phyloP scores from a whole-genome alignment of 2,888 invertebrate species.

The Graphium colonna region DNA sequence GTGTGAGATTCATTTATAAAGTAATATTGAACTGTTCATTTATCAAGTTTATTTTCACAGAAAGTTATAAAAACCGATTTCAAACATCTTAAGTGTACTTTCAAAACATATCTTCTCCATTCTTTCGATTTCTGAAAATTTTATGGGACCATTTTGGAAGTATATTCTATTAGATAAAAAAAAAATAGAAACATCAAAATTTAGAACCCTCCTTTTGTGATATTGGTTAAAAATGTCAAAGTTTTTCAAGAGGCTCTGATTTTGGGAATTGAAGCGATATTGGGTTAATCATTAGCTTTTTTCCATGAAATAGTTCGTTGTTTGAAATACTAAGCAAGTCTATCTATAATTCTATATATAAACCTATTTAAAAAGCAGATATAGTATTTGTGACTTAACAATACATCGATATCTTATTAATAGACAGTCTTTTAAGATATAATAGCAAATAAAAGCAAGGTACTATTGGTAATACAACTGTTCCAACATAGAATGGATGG shows the following conservation, averaged over 20 bases:
- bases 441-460: slow-evolving; percentile 49
- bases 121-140: too few species aligned
- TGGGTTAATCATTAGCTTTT: slow-evolving; percentile 22
- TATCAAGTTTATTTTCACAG: too few species aligned
- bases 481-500: slow-evolving; percentile 7
- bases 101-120: too few species aligned
- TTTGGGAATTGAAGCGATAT: slow-evolving; percentile 12
- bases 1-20: slow-evolving; percentile 20
- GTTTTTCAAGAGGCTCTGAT: background rate
- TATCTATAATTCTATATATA: slow-evolving; percentile 42
- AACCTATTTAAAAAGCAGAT: slow-evolving; percentile 62
- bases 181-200: too few species aligned
- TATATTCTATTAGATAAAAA: too few species aligned
- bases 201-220: too few species aligned
- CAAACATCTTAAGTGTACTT: too few species aligned
- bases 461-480: slow-evolving; percentile 36
- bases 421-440: slow-evolving; percentile 77
- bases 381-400: slow-evolving; percentile 75
- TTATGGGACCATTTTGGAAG: too few species aligned
- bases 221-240: background rate
- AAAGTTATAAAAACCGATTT: too few species aligned
- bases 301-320: slow-evolving; percentile 74
- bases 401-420: slow-evolving; percentile 72
- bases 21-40: background rate
- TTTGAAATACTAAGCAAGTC: slow-evolving; percentile 41